phyloP scores from a whole-genome alignment of 2,888 invertebrate species.

The Teinopalpus imperialis region DNA sequence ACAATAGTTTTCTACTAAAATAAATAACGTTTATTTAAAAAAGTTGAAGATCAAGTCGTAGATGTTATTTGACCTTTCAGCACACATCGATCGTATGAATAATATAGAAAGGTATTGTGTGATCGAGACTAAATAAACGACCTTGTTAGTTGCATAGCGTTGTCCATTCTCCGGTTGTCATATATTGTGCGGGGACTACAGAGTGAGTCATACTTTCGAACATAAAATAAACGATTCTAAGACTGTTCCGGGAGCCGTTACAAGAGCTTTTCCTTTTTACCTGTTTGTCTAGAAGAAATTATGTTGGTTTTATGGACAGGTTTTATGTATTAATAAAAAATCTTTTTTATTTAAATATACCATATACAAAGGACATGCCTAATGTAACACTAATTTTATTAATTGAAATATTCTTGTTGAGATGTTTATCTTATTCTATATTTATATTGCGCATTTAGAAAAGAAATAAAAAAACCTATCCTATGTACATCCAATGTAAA shows the following conservation, averaged over 20 bases:
- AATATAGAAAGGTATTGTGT: slow-evolving; percentile 13
- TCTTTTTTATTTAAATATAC: no score
- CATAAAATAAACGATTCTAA: neutral
- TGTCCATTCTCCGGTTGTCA: slow-evolving; percentile 19
- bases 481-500: no score
- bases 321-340: no score
- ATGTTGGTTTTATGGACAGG: neutral
- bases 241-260: slow-evolving; percentile 14
- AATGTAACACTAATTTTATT: no score
- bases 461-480: no score
- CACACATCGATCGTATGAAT: slow-evolving; percentile 12
- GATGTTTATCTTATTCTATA: no score
- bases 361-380: no score
- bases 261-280: slow-evolving; percentile 9
- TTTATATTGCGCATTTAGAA: no score
- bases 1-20: no score
- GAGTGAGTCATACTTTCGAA: slow-evolving; percentile 16
- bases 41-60: no score
- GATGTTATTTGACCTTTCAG: slow-evolving; percentile 21
- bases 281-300: slow-evolving; percentile 3
- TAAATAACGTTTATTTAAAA: no score
- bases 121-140: slow-evolving; percentile 14
- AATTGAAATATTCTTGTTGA: no score
- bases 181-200: neutral
- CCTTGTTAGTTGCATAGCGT: slow-evolving; percentile 18